Percentiles rank a stretch among this genome's conserved stretches.
Evolutionary conservation across 2,888 invertebrate genomes (phyloP).

Genomic region (Trichogramma evanescens): DNA sequence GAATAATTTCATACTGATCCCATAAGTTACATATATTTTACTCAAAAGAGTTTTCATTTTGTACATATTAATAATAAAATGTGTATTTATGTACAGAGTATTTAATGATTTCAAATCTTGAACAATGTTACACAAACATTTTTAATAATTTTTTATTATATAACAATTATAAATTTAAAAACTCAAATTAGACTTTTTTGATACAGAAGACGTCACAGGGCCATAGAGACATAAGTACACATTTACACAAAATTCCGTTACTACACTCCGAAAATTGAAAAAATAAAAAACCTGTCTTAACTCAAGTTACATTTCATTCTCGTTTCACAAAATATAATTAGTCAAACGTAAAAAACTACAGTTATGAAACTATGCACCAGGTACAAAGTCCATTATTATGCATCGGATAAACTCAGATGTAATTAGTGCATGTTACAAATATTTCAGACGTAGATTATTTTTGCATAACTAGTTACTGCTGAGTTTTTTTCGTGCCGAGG

Average conservation of each 20-base stretch:
- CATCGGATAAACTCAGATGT: conserved; percentile 12
- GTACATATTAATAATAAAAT: conserved; percentile 19
- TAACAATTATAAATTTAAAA: no score
- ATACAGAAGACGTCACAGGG: no score
- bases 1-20: conserved; percentile 16
- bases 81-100: conserved; percentile 18
- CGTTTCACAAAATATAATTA: no score
- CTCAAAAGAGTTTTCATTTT: conserved; percentile 21
- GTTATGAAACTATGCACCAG: conserved; percentile 16
- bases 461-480: conserved; percentile 10
- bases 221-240: no score
- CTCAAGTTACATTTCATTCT: no score
- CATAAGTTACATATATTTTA: conserved; percentile 15
- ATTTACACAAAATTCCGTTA: no score
- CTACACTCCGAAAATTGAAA: no score
- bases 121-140: no score
- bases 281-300: no score
- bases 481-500: conserved; percentile 11
- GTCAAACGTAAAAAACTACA: conserved; percentile 7
- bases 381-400: conserved; percentile 15
- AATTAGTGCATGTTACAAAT: conserved; percentile 14
- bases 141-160: no score
- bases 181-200: no score
- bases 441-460: conserved; percentile 15
- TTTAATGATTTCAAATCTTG: neutral